Conservation (phyloP, 2,888 invertebrate species). For the Pristionchus arcanus region DNA sequence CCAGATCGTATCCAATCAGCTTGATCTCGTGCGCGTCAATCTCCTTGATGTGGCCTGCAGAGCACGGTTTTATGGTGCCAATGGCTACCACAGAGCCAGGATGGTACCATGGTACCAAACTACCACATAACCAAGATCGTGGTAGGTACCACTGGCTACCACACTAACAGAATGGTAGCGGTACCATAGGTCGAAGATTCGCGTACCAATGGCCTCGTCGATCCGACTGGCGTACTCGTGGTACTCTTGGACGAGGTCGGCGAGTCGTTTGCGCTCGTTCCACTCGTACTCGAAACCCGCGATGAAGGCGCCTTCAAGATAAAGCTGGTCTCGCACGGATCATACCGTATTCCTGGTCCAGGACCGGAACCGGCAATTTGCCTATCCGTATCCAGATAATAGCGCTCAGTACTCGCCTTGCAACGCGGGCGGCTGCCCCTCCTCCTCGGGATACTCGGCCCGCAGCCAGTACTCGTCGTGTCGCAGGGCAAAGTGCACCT, state of each 20-base stretch:
- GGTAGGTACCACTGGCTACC: too few species aligned
- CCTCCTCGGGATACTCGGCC: not conserved
- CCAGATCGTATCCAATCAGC: constrained; percentile 42
- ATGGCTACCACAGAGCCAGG: too few species aligned
- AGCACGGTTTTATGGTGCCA: too few species aligned
- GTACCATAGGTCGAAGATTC: not conserved
- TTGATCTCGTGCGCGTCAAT: constrained; percentile 35
- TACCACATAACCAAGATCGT: too few species aligned
- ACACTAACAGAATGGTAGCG: too few species aligned
- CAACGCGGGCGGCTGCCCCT: not conserved
- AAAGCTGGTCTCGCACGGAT: too few species aligned
- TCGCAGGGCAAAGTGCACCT: constrained; percentile 44
- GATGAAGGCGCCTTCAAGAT: constrained; percentile 49
- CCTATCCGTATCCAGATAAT: not conserved
- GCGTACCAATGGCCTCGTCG: constrained; percentile 30
- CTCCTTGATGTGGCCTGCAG: constrained; percentile 36
- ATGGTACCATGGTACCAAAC: too few species aligned
- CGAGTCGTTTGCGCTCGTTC: not conserved
- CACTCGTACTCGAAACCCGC: constrained; percentile 51
- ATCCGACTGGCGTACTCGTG: not conserved
- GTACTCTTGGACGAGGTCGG: constrained; percentile 48
- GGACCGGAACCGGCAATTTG: too few species aligned
- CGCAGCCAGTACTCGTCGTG: constrained; percentile 52
- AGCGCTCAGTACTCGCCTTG: not conserved
- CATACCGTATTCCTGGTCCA: too few species aligned